Base-by-base conservation (phyloP, 2,888 invertebrate genomes). In the Cryptophagus acutangulus region DNA sequence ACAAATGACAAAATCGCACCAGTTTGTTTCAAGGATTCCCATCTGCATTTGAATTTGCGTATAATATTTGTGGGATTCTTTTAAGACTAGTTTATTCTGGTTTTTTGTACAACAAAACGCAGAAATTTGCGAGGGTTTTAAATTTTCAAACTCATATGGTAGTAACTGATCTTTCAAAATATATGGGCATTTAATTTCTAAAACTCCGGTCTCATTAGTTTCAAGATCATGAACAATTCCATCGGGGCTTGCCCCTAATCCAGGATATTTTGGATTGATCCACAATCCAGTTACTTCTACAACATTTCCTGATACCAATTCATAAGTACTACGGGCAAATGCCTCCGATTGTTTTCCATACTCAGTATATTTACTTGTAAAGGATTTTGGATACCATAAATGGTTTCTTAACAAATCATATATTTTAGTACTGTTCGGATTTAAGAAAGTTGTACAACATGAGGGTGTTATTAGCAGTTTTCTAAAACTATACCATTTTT, bases 1-100 rank as follows among this genome's bases (percentile, higher is more conserved):
- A 17, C 20, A 39, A 14, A 39, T 34, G 10, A 39, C 39, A 33
- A 39, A 39, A 17, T 39, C 39, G 36, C 39, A 39, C 34, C 39
- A 39, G 2, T 14, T n/a, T 3, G 15, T 6, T 17, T 31, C 31
- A 10, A 14, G 12, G 17, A 38, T 38, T 4, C 10, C 39, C 36
- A 39, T 38, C 9, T 12, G 18, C 33, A 39, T 34, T 34, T 39
- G 39, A 3, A 38, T 24, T 38, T 38, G 39, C 4, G 3, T 9
- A 38, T 39, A 39, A 20, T 37, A 39, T 20, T 39, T 37, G 34
- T 39, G 39, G 10, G 2, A 13, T 12, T 3, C 10, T 17, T 39
- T 39, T 15, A 39, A 35, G 3, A 13, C 12, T 17, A 39, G 5
- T 12, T 12, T 26, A 17, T n/a, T 12, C 4, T 39, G 18, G n/a